Conservation (phyloP, 2,888 invertebrate species). For the Amphimallon solstitiale region DNA sequence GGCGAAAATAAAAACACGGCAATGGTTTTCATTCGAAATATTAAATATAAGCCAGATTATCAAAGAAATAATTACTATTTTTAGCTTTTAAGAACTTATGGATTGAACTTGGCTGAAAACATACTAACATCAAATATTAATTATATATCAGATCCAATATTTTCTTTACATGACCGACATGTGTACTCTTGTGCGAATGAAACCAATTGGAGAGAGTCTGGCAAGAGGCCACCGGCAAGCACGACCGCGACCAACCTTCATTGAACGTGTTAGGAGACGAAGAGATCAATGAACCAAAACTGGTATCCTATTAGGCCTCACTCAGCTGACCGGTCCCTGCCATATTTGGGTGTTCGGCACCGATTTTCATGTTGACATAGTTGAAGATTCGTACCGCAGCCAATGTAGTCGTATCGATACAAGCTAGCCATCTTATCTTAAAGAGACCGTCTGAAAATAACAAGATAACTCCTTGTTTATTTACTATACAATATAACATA, state of each 20-base stretch:
- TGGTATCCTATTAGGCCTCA: slow-evolving; percentile 34
- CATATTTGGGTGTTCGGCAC: slow-evolving; percentile 23
- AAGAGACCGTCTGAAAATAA: not conserved
- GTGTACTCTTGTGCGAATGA: slow-evolving; percentile 6
- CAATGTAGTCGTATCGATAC: not conserved
- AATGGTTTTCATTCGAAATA: too few species aligned
- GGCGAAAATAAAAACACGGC: too few species aligned
- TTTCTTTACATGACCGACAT: not conserved
- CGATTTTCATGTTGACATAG: slow-evolving; percentile 25
- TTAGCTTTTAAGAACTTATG: too few species aligned
- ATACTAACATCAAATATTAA: too few species aligned
- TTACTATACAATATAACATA: not conserved
- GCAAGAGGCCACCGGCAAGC: slow-evolving; percentile 44
- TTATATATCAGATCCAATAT: too few species aligned
- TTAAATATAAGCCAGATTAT: too few species aligned
- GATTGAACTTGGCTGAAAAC: too few species aligned
- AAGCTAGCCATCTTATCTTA: slow-evolving; percentile 6
- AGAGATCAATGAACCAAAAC: slow-evolving; percentile 49
- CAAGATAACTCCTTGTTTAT: slow-evolving; percentile 17
- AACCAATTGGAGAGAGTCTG: slow-evolving; percentile 8
- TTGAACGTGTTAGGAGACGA: slow-evolving; percentile 46
- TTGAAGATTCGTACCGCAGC: slow-evolving; percentile 23
- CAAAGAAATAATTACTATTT: too few species aligned
- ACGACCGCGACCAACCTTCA: slow-evolving; percentile 49
- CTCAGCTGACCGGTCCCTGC: slow-evolving; percentile 36